phyloP scores from a whole-genome alignment of 2,797 vertebrate species.

The Sphenopsis melanotis region DNA sequence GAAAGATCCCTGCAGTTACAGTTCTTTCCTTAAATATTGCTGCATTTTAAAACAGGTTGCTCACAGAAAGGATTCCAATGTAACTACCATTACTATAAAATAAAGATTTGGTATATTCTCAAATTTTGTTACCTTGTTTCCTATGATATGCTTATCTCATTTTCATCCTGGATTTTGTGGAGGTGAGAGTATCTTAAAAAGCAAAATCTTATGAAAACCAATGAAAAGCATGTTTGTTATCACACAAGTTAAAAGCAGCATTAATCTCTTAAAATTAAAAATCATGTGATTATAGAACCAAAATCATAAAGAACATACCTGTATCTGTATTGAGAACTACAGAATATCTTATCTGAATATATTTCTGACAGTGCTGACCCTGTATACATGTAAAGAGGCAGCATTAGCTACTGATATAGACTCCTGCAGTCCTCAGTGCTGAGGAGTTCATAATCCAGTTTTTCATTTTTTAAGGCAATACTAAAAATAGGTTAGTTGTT shows the following conservation, averaged over 20 bases:
- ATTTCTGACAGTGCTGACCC: neutral
- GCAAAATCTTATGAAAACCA: neutral
- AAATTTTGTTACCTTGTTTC: neutral
- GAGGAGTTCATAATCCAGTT: neutral
- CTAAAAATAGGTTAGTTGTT: neutral
- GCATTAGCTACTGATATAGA: neutral
- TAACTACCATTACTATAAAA: neutral
- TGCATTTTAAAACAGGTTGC: neutral
- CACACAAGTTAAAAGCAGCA: neutral
- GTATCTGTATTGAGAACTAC: neutral
- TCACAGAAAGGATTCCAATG: neutral
- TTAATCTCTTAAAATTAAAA: neutral
- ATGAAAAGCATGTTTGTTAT: neutral
- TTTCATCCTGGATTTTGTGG: neutral
- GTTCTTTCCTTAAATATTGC: neutral
- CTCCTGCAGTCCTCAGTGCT: neutral
- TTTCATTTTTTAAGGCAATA: neutral
- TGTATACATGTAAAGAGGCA: neutral
- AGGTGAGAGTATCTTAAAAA: neutral
- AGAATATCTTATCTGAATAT: neutral
- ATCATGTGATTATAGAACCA: neutral
- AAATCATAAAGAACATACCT: neutral
- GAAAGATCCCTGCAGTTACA: neutral
- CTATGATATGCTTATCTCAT: neutral
- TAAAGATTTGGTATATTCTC: neutral